Base-by-base conservation (phyloP, 2,797 vertebrate genomes). In the Atherinosoma microstoma region DNA sequence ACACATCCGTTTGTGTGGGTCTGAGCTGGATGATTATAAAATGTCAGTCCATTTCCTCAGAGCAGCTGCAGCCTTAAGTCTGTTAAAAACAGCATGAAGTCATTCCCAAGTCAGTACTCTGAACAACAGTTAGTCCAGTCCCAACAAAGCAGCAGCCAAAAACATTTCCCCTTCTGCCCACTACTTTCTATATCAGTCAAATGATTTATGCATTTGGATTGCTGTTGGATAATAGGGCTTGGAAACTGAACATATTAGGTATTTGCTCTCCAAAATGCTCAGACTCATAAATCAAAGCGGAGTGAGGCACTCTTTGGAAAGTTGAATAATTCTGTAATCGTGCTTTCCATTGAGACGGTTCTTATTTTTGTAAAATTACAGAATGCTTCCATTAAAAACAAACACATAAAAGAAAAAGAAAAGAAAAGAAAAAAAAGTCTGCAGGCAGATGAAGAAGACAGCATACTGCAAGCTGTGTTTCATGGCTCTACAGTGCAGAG, bases 71-170 rank as follows among this genome's bases (percentile, higher is more conserved):
- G 75, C 76, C 76, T 30, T 49, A 68, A 58, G 75, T 79, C 70
- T 67, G 73, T 95, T 93, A 94, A 93, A 95, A 95, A 94, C 94
- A 94, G 94, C 93, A 94, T 95, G 94, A 96, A 96, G 95, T 96
- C 94, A 96, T 94, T 94, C 94, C 95, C 94, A 93, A 91, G 87
- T 84, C 94, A 93, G 94, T 92, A 94, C 94, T 95, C 94, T 94
- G 65, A 95, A 94, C 95, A 93, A 95, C 91, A 94, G 92, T 91
- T 90, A 84, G 92, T 80, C 91, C 90, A 93, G 80, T 70, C 84
- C 78, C 32, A 75, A 84, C 74, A 92, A 94, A 93, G 90, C 93
- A 75, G 78, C 89, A 89, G 94, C 92, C 95, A 94, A 94, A 62
- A 22, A 47, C 79, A 87, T 87, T 86, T 80, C 88, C 67, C 80